Conservation (phyloP, 2,113 vertebrate species). For the Hemiprocne comata region DNA sequence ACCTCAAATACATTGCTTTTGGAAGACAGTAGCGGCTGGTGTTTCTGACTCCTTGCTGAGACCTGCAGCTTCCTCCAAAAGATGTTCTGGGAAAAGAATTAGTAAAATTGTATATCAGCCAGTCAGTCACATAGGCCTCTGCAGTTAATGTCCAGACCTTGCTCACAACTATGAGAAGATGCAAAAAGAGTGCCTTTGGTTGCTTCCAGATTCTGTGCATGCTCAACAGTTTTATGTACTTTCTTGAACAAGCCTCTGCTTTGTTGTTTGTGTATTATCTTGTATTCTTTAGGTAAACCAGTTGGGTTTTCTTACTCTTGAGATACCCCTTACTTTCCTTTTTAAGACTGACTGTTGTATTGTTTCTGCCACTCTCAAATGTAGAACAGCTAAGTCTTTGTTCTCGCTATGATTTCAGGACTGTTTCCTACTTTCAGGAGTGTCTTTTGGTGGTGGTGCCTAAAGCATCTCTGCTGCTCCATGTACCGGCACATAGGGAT, state of each 20-base stretch:
- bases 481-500: rapidly evolving
- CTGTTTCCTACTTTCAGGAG: background rate
- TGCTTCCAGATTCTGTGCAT: background rate
- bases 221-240: background rate
- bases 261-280: background rate
- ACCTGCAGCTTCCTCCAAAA: background rate
- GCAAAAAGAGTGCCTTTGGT: background rate
- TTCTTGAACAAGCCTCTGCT: background rate
- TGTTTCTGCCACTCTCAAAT: background rate
- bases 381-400: background rate
- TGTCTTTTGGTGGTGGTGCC: background rate
- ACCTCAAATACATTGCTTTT: background rate
- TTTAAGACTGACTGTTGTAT: background rate
- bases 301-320: background rate
- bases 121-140: background rate
- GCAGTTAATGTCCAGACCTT: background rate
- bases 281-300: background rate
- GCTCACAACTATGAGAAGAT: background rate
- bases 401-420: background rate
- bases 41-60: background rate
- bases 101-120: rapidly evolving
- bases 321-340: background rate
- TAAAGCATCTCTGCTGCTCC: background rate
- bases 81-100: background rate
- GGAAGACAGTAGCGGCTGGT: background rate